Evolutionary conservation across 2,113 vertebrate genomes (phyloP), one percentile per base, ranked within the genome.

Genomic region (Toxostoma redivivum): DNA sequence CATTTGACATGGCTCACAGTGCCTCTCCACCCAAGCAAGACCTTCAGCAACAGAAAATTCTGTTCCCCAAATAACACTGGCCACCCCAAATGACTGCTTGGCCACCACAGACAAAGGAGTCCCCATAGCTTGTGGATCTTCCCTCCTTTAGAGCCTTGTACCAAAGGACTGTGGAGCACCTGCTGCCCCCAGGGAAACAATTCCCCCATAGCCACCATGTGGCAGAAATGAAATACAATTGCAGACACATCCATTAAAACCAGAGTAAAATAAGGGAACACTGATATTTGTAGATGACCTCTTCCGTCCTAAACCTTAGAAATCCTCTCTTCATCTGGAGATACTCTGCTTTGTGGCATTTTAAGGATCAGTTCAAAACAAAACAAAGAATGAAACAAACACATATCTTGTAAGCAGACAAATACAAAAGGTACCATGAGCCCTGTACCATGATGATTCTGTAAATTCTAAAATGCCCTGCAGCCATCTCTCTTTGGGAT

Each of bases 1-100:
- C 0, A 1, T 24, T 9, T 57, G 48, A 10, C 35, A 30, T 0
- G 2, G 64, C 38, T 84, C 65, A 16, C 0, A 0, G 16, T 21
- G 15, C 27, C 35, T 51, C 20, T 81, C 14, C 45, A 76, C 24
- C 19, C 28, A 67, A 74, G 12, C 13, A 40, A 61, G 31, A 57
- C 7, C 3, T 76, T 56, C 37, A 86, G 28, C 57, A 56, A 48
- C 42, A 87, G 22, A 21, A 23, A 60, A 42, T 14, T 91, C 50
- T 33, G 3, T 28, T 83, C 6, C 51, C 25, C 21, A 27, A 42
- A 62, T 14, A 86, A 40, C 0, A 3, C 35, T 66, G 56, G 23
- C 19, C 37, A 92, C 12, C 12, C 8, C 33, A 48, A 58, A 82
- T 0, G 6, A 21, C 25, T 1, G 0, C 23, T 24, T 56, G 42